Evolutionary conservation across 1,140 invertebrate species (phyloP), one percentile per base, ranked within the genome.

Genomic region (Cotesia chilonis): DNA sequence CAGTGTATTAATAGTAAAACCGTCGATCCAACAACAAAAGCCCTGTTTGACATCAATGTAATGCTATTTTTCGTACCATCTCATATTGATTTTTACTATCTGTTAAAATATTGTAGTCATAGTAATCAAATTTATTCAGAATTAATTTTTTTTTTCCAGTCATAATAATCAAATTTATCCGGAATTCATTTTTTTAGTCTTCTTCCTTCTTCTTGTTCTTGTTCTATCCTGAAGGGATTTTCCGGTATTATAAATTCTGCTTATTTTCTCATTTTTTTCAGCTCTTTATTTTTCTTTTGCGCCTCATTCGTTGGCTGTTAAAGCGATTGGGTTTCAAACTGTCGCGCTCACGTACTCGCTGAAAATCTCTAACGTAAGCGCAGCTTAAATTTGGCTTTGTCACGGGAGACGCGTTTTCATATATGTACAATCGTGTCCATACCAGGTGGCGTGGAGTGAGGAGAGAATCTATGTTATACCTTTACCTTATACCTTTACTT

Each of bases 331-430:
- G 59, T 57, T 68, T 72, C 37, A 61, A 72, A 68, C 41, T 51
- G 36, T 57, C 37, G 51, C 10, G 52, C 64, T 59, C 57, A 20
- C 51, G 64, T 55, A 38, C 37, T 38, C 38, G 67, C 74, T 76
- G 78, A 73, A 80, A 82, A 80, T 76, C 78, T 77, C 75, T 74
- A 75, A 79, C 77, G 75, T 80, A 79, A 81, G 79, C 80, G 76
- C 70, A 76, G 76, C 78, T 83, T 82, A 82, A 83, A 83, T 82
- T 81, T 81, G 75, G 78, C 78, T 79, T 78, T 80, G 79, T 81
- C 79, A 82, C 74, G 75, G 78, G 75, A 74, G 73, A 57, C 76
- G 77, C 75, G 74, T 74, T 47, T 47, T 74, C 76, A 72, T 76
- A 57, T 36, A 61, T 67, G 14, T 37, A 73, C 77, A 79, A 75